These are phyloP conservation scores for Hemitrygon akajei DNA, from an alignment of 2,797 vertebrate species.

Conservation along the genomic window DNA sequence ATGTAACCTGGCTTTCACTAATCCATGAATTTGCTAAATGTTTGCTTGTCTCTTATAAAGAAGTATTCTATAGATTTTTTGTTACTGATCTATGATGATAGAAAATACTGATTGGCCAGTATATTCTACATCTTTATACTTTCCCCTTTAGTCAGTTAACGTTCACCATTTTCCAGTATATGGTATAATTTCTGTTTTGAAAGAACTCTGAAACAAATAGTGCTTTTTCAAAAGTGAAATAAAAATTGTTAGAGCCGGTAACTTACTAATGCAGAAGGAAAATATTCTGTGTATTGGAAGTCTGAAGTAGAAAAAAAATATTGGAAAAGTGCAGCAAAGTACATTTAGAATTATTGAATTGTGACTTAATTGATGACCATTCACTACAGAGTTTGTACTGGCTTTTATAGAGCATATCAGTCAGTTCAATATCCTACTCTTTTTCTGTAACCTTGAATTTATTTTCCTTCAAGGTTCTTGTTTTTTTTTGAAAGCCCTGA, in stretches of 20 bases:
- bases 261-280: not conserved
- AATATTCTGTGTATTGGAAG: too few relatives aligned
- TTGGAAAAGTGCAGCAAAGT: too few relatives aligned
- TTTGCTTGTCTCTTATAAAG: not conserved
- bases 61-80: not conserved
- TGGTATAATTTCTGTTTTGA: not conserved
- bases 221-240: not conserved
- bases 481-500: too few relatives aligned
- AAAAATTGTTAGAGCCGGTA: not conserved
- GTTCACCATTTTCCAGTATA: not conserved
- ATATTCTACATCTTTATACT: not conserved
- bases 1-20: too few relatives aligned
- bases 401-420: too few relatives aligned
- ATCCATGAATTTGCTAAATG: not conserved
- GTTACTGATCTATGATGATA: not conserved
- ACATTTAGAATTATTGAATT: too few relatives aligned
- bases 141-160: not conserved
- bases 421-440: too few relatives aligned
- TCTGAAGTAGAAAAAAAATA: too few relatives aligned
- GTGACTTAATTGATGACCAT: too few relatives aligned
- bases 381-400: too few relatives aligned
- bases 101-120: not conserved
- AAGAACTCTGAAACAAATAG: not conserved
- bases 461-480: too few relatives aligned
- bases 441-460: too few relatives aligned